Base-by-base conservation (phyloP, 2,888 invertebrate genomes). In the Gymnosoma rotundatum region DNA sequence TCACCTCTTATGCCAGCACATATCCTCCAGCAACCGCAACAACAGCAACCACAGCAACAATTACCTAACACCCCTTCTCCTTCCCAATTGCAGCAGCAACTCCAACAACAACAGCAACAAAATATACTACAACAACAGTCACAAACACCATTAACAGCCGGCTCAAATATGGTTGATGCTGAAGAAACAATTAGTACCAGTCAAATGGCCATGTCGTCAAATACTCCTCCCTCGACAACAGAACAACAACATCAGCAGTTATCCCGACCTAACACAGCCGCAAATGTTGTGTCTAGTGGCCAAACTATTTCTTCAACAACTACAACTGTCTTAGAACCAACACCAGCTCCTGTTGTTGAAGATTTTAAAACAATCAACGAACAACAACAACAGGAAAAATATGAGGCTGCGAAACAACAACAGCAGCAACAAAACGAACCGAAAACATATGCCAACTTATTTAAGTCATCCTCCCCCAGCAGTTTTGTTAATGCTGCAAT, bases 371-470 rank as follows among this genome's bases (percentile, higher is more conserved):
- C 90, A 9, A 89, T 90, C 8, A 91, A 90, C 60, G 90, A 90
- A 70, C 90, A 90, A 72, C 90, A 91, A 38, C 90, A 91, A 73
- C 90, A 90, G 79, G 92, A 92, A 84, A 91, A 92, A 86, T 90
- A 91, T 72, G 92, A 92, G 83, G 90, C 92, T 52, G 89, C 90
- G 64, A 90, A 90, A 78, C 90, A 91, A 66, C 91, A 90, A 72
- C 84, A 90, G 74, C 91, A 91, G 61, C 91, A 91, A 72, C 92
- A 94, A 54, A 94, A 93, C 89, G 96, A 96, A 92, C 97, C 96
- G 20, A 97, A 97, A 93, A 97, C 97, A 14, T 97, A 97, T 92
- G 97, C 97, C 20, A 97, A 96, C 92, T 94, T 97, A 88, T 94
- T 97, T 89, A 97, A 97, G 93, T 91, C 91, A n/a, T 88, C 89